A percentile compares a stretch with the other conserved stretches of the same genome.
phyloP scores from a whole-genome alignment of 1,140 invertebrate genomes.

The Tyrophagus putrescentiae region DNA sequence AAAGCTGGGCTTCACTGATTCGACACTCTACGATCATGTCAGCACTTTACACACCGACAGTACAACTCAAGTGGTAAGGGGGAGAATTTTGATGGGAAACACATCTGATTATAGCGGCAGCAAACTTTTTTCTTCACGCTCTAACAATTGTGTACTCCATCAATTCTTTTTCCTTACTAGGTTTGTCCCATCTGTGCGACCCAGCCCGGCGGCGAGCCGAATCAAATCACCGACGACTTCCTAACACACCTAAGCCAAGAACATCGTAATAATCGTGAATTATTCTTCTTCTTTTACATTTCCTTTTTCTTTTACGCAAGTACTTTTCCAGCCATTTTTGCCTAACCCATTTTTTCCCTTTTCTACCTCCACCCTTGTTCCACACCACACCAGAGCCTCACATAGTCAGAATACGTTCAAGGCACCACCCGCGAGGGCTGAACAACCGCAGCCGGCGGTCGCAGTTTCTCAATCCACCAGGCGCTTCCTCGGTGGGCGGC shows the following conservation, averaged over 20 bases:
- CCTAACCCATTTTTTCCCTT: slow-evolving; percentile 17
- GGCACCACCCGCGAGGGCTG: slow-evolving; percentile 58
- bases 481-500: slow-evolving; percentile 64
- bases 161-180: slow-evolving; percentile 13
- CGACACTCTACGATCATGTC: slow-evolving; percentile 78
- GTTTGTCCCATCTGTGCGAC: slow-evolving; percentile 93
- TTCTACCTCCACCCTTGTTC: background rate
- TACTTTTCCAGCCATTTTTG: slow-evolving; percentile 2
- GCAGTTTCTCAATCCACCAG: slow-evolving; percentile 37
- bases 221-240: slow-evolving; percentile 94
- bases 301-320: background rate
- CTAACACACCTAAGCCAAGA: slow-evolving; percentile 85
- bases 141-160: background rate
- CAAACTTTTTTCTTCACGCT: slow-evolving; percentile 6
- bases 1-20: slow-evolving; percentile 85
- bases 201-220: slow-evolving; percentile 85
- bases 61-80: slow-evolving; percentile 63
- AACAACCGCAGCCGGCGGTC: slow-evolving; percentile 53
- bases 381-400: slow-evolving; percentile 16
- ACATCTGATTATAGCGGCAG: slow-evolving; percentile 10
- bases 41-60: slow-evolving; percentile 69
- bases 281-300: slow-evolving; percentile 28
- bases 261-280: slow-evolving; percentile 50
- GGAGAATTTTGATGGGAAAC: too few species aligned
- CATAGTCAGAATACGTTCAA: slow-evolving; percentile 46